A percentile compares a stretch with the other conserved stretches of the same genome.
Conservation (phyloP, 2,113 vertebrate genomes). For the Neotragus pygmaeus region DNA sequence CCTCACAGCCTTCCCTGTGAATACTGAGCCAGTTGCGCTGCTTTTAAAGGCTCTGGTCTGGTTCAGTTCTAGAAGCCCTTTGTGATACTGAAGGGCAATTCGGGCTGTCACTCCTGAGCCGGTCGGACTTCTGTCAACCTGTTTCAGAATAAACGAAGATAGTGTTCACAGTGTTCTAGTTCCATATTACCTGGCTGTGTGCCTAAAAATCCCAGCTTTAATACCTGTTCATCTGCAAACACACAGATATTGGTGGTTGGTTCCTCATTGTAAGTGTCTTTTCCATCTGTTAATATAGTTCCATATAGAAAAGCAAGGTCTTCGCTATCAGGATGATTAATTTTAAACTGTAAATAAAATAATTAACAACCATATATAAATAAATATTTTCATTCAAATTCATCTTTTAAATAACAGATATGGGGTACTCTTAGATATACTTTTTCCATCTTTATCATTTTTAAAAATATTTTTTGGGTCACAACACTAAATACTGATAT, state of each 20-base stretch:
- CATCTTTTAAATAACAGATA: background rate
- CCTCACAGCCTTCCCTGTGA: slow-evolving; percentile 91
- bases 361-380: fast-evolving
- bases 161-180: background rate
- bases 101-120: slow-evolving; percentile 96
- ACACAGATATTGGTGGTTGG: slow-evolving; percentile 94
- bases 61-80: slow-evolving; percentile 88
- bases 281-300: slow-evolving; percentile 95
- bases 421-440: background rate
- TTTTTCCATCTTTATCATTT: fast-evolving
- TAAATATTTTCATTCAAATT: background rate
- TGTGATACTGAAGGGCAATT: slow-evolving; percentile 92
- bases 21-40: slow-evolving; percentile 87
- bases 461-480: background rate
- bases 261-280: slow-evolving; percentile 85
- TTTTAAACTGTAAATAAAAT: slow-evolving; percentile 84
- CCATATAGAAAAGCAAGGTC: slow-evolving; percentile 95
- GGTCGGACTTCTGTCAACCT: slow-evolving; percentile 96
- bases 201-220: background rate
- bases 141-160: background rate
- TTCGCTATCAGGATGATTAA: slow-evolving; percentile 88
- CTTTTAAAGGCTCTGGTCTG: slow-evolving; percentile 90
- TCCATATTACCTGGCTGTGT: background rate
- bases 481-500: background rate
- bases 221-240: slow-evolving; percentile 96